Base-by-base conservation (phyloP, 2,888 invertebrate species). In the Ennomos quercinarius region DNA sequence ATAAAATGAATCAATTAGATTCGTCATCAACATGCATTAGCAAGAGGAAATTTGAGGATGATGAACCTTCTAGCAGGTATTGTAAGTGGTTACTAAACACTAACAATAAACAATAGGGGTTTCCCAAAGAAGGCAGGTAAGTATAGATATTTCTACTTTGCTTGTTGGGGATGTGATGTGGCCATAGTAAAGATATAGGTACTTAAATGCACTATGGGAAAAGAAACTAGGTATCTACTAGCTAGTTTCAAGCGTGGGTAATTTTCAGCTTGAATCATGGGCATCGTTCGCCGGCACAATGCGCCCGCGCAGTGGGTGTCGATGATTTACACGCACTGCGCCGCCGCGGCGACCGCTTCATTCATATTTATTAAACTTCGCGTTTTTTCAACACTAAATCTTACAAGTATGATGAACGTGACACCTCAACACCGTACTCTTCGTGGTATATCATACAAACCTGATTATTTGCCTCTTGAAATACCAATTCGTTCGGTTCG, bases 291-390 rank as follows among this genome's bases (percentile, higher is more conserved):
- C 35, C 67, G 48, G 69, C 71, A 76, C 74, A 78, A 77, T 73
- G 80, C 77, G 81, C 75, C 50, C 66, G 77, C 87, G 76, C 87
- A 81, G 90, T 89, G 90, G 89, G 90, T 86, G 88, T 86, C 81
- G 70, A 79, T 87, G 87, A 90, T 88, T 87, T 88, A 87, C 85
- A 71, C 74, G 57, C 76, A 71, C 76, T 68, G 66, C 77, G 74
- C 77, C 77, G 74, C 77, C 80, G 77, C 75, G 72, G 76, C 73
- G 64, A 68, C 75, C 71, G 77, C 78, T 80, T 86, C 86, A 88
- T 87, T 88, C 87, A 88, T 89, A 89, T 89, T 87, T 89, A 89
- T 87, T 85, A 83, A 81, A 76, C 74, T 74, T 77, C 70, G 79
- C 78, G 71, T 87, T 89, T 87, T 89, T 89, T 80, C 75, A 70